Base-by-base conservation (phyloP, 2,113 vertebrate genomes). In the Hemiscyllium ocellatum region DNA sequence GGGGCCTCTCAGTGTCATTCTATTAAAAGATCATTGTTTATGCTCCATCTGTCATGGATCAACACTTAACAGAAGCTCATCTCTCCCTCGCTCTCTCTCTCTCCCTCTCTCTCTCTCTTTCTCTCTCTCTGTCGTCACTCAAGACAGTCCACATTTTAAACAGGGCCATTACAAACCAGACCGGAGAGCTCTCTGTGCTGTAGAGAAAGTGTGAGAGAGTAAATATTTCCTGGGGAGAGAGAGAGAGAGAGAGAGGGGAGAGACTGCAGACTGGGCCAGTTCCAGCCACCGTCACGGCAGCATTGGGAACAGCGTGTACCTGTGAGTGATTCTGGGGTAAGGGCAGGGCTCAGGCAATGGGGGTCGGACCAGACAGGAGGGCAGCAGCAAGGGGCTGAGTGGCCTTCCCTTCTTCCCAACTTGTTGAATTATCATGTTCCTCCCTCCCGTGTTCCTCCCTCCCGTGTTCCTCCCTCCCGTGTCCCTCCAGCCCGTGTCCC, bases 11-110 rank as follows among this genome's bases (percentile, higher is more conserved):
- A 17, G 56, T 93, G 33, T 29, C 29, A 33, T 37, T 93, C 89
- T 93, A 93, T 93, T 93, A 37, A 93, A 93, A 93, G 61, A 66
- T 93, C 33, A 93, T 93, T 93, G 61, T 93, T 93, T 93, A 66
- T 66, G 33, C 33, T 93, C 89, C 89, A 93, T 93, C 61, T 93
- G 89, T 66, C 61, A 6, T 20, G 61, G 56, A 37, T 66, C 89
- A 66, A 66, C 56, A 93, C 33, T 93, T 66, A 20, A 20, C 42
- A 37, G 17, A 2, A 66, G 56, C 89, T 93, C 89, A 93, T 93
- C 89, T 65, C n/a, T 56, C 87, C 26, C 56, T 17, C 42, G 42
- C 42, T 47, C 42, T 61, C 56, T 61, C 56, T 61, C 56, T 61
- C 56, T 6, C 56, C 8, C 56, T 61, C 56, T 56, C 56, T 56